Percentiles rank a stretch among this genome's conserved stretches.
Conservation (phyloP, 2,888 invertebrate species). For the Acleris laterana region DNA sequence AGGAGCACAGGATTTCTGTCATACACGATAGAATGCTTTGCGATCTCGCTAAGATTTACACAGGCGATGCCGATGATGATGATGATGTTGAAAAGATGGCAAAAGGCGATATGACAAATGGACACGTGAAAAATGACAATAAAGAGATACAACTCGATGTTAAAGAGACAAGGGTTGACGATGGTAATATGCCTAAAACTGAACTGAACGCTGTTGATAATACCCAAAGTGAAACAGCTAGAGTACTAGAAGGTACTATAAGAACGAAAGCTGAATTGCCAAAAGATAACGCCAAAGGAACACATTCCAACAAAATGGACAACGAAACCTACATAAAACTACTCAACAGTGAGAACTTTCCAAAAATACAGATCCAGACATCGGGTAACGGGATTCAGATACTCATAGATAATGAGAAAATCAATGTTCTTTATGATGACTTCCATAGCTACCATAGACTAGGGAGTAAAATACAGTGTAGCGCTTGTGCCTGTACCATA, state of each 20-base stretch:
- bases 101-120: not conserved
- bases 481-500: not conserved
- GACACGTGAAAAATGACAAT: not conserved
- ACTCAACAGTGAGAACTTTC: not conserved
- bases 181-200: not conserved
- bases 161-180: no score
- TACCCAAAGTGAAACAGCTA: no score
- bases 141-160: not conserved
- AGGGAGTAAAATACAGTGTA: not conserved
- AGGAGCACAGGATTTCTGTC: not conserved
- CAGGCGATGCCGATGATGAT: not conserved
- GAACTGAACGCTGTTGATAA: not conserved
- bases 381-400: not conserved
- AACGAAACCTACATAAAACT: not conserved
- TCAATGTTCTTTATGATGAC: not conserved
- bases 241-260: not conserved
- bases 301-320: not conserved
- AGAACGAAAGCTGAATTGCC: not conserved
- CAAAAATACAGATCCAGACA: not conserved
- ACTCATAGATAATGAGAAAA: not conserved
- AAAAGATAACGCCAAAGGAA: not conserved
- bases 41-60: not conserved
- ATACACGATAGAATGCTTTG: not conserved
- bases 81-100: not conserved
- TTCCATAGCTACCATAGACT: not conserved